Conservation (phyloP, 1,140 invertebrate genomes). For the Carcinoscorpius rotundicauda region DNA sequence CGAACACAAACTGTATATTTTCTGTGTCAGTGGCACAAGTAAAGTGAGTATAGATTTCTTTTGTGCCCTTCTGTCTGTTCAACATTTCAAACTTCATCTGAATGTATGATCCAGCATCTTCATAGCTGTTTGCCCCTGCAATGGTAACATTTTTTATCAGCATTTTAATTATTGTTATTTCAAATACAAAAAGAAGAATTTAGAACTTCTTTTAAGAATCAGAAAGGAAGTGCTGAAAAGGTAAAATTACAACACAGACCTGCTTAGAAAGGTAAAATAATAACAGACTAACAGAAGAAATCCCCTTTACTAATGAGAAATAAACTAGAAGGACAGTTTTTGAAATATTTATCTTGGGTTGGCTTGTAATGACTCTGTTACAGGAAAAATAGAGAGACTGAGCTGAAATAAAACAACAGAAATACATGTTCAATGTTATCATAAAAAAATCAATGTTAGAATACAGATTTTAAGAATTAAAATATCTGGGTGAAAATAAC, state of each 20-base stretch:
- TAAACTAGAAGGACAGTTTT: too few relatives aligned
- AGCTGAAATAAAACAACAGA: too few relatives aligned
- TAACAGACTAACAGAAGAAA: too few relatives aligned
- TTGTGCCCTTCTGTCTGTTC: constrained; percentile 64
- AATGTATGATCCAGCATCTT: constrained; percentile 71
- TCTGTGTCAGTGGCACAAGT: constrained; percentile 80
- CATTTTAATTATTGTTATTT: too few relatives aligned
- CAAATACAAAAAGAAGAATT: too few relatives aligned
- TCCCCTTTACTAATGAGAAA: too few relatives aligned
- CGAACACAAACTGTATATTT: constrained; percentile 80
- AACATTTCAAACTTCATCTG: constrained; percentile 75
- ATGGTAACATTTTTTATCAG: constrained; percentile 10
- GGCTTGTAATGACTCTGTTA: too few relatives aligned
- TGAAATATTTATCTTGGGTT: too few relatives aligned
- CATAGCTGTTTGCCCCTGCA: constrained; percentile 63
- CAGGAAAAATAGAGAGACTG: too few relatives aligned
- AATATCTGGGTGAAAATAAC: background rate
- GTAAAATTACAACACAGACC: constrained; percentile 36
- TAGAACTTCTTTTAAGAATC: too few relatives aligned
- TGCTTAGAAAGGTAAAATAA: too few relatives aligned
- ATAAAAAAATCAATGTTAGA: background rate
- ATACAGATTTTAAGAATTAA: background rate
- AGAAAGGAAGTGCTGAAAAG: constrained; percentile 39
- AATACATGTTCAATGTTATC: too few relatives aligned
- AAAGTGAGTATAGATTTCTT: constrained; percentile 71